Base-by-base conservation (phyloP, 2,113 vertebrate genomes). In the Xenopus laevis region DNA sequence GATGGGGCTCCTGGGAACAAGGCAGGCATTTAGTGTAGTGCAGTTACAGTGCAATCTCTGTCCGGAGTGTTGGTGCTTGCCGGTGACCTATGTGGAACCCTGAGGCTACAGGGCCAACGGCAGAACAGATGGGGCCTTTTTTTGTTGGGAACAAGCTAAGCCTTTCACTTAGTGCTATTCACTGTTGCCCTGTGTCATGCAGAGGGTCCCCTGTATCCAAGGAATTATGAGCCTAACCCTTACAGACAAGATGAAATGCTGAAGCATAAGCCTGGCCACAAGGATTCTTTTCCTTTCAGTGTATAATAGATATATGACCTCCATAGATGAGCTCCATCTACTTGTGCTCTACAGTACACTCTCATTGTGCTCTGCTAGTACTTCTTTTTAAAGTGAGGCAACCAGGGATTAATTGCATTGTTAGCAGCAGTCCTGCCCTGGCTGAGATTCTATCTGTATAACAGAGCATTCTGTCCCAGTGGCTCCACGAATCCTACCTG, bases 181-280 rank as follows among this genome's bases (percentile, higher is more conserved):
- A 57, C 66, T 67, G 63, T 46, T 58, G 67, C 70, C 47, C 47
- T 12, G 59, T 63, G 46, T 64, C 58, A 27, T 55, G 66, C 50
- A 68, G 59, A 64, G 47, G 18, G 47, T 27, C 23, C 10, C 58
- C 16, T 64, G 58, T 57, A 61, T 13, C 18, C 17, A 59, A 13
- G 66, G 64, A 67, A 74, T 74, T 74, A 47, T 67, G 44, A 52
- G 65, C 57, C 50, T 73, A 66, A 74, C 55, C 59, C 66, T 45
- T 57, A 20, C 20, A 63, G 59, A 76, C 65, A 69, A 70, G 74
- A 77, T 76, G 62, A 63, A 69, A 57, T 40, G 45, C 46, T 18
- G 30, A 67, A 55, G 65, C 33, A 18, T 47, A 59, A 58, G 33
- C 55, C 15, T 23, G 46, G n/a, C n/a, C 60, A 17, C 30, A 27